phyloP scores from a whole-genome alignment of 2,888 invertebrate genomes.

The Tipula unca region DNA sequence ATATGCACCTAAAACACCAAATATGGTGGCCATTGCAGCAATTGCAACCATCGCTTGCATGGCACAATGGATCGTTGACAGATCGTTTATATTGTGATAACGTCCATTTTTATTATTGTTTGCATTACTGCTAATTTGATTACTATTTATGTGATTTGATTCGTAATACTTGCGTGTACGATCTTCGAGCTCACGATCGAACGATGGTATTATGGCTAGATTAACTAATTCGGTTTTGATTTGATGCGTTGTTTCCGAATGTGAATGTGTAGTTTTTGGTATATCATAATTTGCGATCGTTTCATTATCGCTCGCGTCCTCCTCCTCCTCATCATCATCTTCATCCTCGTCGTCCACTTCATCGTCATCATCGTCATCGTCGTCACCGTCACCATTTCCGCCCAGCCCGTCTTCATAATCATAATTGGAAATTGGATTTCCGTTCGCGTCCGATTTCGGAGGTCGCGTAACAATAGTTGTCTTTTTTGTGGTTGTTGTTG shows the following conservation, averaged over 20 bases:
- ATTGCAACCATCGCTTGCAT: conserved; percentile 44
- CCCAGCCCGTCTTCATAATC: conserved; percentile 38
- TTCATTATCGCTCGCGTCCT: conserved; percentile 22
- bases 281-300: conserved; percentile 23
- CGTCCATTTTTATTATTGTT: conserved; percentile 16
- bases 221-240: conserved; percentile 42
- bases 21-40: conserved; percentile 41
- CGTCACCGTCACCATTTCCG: conserved; percentile 34
- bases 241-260: conserved; percentile 27
- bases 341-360: not conserved
- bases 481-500: conserved; percentile 27
- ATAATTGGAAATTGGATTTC: conserved; percentile 36
- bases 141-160: conserved; percentile 17
- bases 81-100: conserved; percentile 20
- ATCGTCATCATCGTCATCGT: conserved; percentile 29
- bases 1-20: conserved; percentile 42
- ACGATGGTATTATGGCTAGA: conserved; percentile 41
- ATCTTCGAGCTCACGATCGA: conserved; percentile 39
- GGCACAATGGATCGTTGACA: conserved; percentile 42
- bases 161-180: not conserved
- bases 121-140: conserved; percentile 14
- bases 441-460: not conserved
- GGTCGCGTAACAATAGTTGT: conserved; percentile 20
- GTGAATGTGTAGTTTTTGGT: not conserved
- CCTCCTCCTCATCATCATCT: conserved; percentile 24